Conservation (phyloP, 2,888 invertebrate species). For the Cataglyphis cursor region DNA sequence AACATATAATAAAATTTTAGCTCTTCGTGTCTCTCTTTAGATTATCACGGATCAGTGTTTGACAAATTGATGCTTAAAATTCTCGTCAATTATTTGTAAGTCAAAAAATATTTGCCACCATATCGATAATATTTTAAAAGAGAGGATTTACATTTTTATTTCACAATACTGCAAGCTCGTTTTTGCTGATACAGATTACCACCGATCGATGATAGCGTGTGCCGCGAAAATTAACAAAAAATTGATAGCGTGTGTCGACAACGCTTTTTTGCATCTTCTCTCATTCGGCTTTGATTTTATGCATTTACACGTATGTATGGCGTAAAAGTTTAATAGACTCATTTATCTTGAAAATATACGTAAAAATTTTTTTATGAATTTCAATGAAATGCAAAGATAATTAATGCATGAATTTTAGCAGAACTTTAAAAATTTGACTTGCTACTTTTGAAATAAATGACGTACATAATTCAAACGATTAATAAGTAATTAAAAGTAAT, state of each 20-base stretch:
- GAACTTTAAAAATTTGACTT: not conserved
- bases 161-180: slow-evolving; percentile 43
- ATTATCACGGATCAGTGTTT: slow-evolving; percentile 3
- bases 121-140: slow-evolving; percentile 38
- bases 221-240: slow-evolving; percentile 50
- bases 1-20: not conserved
- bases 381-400: not conserved
- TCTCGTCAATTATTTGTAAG: not conserved
- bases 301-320: not conserved
- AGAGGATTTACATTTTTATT: slow-evolving; percentile 51
- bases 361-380: slow-evolving; percentile 11
- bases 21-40: not conserved
- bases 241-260: slow-evolving; percentile 12
- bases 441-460: not conserved
- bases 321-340: slow-evolving; percentile 27
- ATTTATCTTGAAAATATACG: not conserved
- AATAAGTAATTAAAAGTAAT: slow-evolving; percentile 4
- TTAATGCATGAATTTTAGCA: slow-evolving; percentile 8
- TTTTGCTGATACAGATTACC: slow-evolving; percentile 49
- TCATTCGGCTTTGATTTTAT: slow-evolving; percentile 18
- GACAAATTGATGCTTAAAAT: slow-evolving; percentile 9
- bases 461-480: not conserved
- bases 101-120: slow-evolving; percentile 26
- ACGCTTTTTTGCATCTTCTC: slow-evolving; percentile 29
- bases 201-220: slow-evolving; percentile 41